Evolutionary conservation across 2,888 invertebrate species (phyloP).

Genomic region (Habrosyne pyritoides): DNA sequence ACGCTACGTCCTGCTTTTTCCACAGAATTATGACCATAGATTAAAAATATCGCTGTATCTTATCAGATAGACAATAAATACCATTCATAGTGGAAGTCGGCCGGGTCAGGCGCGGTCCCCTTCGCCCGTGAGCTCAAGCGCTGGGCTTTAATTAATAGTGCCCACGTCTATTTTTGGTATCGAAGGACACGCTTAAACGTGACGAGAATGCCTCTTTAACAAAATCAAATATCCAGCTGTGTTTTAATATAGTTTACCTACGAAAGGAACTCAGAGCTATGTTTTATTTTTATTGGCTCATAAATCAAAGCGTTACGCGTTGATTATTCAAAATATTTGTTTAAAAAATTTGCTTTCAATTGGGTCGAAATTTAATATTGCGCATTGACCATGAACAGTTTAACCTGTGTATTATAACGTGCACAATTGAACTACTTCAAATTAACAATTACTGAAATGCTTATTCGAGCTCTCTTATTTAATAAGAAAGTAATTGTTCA

Average conservation of each 20-base stretch:
- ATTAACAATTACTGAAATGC: not conserved
- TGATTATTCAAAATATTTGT: not conserved
- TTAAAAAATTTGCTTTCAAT: not conserved
- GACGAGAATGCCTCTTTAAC: conserved; percentile 35
- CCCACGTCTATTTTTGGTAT: conserved; percentile 51
- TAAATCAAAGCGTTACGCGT: not conserved
- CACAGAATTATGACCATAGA: conserved; percentile 15
- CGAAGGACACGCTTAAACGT: conserved; percentile 54
- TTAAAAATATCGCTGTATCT: conserved; percentile 38
- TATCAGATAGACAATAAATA: conserved; percentile 51
- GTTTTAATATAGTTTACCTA: not conserved
- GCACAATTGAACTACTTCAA: not conserved
- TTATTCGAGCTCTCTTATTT: not conserved
- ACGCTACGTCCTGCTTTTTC: conserved; percentile 13
- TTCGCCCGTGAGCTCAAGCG: conserved; percentile 7
- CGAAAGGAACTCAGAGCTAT: not conserved
- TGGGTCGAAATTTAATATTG: too few relatives aligned
- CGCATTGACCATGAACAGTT: not conserved
- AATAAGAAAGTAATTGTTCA: not conserved
- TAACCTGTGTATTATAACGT: not conserved
- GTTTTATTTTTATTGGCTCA: not conserved
- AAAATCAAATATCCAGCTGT: not conserved
- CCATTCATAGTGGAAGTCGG: conserved; percentile 48
- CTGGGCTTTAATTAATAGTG: conserved; percentile 58
- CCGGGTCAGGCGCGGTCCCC: conserved; percentile 22